Base-by-base conservation (phyloP, 2,797 vertebrate genomes). In the Limnodromus scolopaceus region DNA sequence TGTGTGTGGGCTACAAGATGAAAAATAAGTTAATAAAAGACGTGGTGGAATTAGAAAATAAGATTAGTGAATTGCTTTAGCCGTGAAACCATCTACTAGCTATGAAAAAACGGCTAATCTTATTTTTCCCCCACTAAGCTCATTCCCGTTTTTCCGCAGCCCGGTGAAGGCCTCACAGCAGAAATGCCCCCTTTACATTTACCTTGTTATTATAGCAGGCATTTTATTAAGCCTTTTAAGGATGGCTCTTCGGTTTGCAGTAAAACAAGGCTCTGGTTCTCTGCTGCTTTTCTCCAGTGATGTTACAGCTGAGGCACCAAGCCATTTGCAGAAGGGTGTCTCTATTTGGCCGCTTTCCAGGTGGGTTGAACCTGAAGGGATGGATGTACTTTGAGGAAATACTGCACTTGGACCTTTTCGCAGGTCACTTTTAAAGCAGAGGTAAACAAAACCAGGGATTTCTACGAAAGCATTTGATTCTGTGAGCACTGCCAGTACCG, bases 11-110 rank as follows among this genome's bases (percentile, higher is more conserved):
- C 55, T 95, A 92, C 51, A 72, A 93, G 87, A 97, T 96, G 95
- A 97, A 97, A 97, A 97, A 97, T 94, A 90, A 90, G 87, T 96
- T 96, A 95, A 97, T 96, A 96, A 92, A 82, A 95, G 75, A 90
- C 0, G 20, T 91, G 70, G 39, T 77, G 48, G 94, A 96, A 96
- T 97, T 96, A 96, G 93, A 78, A 97, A 96, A 97, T 94, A 91
- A 94, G 93, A 96, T 97, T 95, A 96, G 75, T 89, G 82, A 88
- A 96, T 93, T 95, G 79, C 80, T 96, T 95, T 89, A 94, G 82
- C 93, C 1, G 2, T 86, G 72, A 94, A 92, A 77, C 71, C 74
- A 80, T 96, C 86, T 95, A 92, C 66, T 63, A 93, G 91, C 79
- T 83, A 92, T 89, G 81, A 93, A 95, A 94, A 97, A 90, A 64